These are phyloP conservation scores for Arrhamphus sclerolepis DNA, from an alignment of 2,797 vertebrate species.

Conservation along the genomic window DNA sequence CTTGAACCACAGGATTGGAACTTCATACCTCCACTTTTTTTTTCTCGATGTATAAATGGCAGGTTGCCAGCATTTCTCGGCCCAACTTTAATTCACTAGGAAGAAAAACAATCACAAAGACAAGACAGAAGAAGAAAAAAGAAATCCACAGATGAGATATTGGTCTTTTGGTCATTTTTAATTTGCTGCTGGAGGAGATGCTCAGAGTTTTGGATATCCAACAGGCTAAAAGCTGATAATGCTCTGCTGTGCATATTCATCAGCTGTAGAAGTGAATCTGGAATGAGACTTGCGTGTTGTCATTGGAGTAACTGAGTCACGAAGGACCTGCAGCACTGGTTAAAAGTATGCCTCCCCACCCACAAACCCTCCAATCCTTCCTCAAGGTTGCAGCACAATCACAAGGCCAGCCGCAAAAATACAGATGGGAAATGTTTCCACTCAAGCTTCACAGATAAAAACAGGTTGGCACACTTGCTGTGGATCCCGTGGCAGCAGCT, in stretches of 20 bases:
- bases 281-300: conserved; percentile 36
- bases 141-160: background rate
- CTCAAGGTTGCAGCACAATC: conserved; percentile 27
- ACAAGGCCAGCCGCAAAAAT: conserved; percentile 13
- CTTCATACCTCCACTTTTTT: conserved; percentile 30
- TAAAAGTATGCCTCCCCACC: conserved; percentile 7
- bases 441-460: conserved; percentile 23
- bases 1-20: conserved; percentile 16
- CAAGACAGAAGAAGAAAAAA: conserved; percentile 2
- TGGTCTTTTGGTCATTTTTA: conserved; percentile 5
- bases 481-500: conserved; percentile 4
- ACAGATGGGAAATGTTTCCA: conserved; percentile 35
- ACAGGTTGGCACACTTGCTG: conserved; percentile 10
- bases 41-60: conserved; percentile 24
- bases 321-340: conserved; percentile 7
- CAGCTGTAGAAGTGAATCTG: conserved; percentile 4
- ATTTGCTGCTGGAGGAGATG: conserved; percentile 1
- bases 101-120: conserved; percentile 28
- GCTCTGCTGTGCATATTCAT: background rate
- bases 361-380: conserved; percentile 10
- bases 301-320: conserved; percentile 48
- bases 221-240: conserved; percentile 4
- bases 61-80: conserved; percentile 33
- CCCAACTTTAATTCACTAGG: conserved; percentile 30
- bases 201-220: background rate